phyloP scores from a whole-genome alignment of 2,888 invertebrate genomes.

The Heteropelma amictum region DNA sequence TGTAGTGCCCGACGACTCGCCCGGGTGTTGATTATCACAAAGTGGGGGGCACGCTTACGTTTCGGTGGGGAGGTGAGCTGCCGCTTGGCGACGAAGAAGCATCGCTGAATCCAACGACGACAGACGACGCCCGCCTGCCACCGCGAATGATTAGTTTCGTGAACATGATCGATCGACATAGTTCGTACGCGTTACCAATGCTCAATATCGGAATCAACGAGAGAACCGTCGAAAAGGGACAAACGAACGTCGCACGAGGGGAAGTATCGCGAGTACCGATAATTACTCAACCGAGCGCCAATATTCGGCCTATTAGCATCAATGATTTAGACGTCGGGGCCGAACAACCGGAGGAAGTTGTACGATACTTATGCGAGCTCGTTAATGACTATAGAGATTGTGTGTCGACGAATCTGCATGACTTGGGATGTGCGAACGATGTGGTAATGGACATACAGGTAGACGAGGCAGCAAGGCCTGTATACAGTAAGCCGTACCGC shows the following conservation, averaged over 20 bases:
- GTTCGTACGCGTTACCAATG: not conserved
- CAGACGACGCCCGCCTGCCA: not conserved
- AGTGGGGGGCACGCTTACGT: not conserved
- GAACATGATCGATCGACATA: too few species aligned
- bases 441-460: slow-evolving; percentile 21
- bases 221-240: not conserved
- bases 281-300: too few species aligned
- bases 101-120: not conserved
- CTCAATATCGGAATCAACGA: not conserved
- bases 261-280: not conserved
- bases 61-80: not conserved
- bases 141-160: not conserved
- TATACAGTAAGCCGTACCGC: slow-evolving; percentile 1
- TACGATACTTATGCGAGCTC: not conserved
- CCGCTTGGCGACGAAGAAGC: not conserved
- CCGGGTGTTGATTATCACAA: not conserved
- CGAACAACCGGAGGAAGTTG: not conserved
- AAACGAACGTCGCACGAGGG: not conserved
- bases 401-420: slow-evolving; percentile 2
- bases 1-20: not conserved
- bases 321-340: not conserved
- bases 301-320: too few species aligned
- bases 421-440: slow-evolving; percentile 30
- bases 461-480: not conserved
- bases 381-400: slow-evolving; percentile 6